Base-by-base conservation (phyloP, 2,113 vertebrate species). In the Callopanchax toddi region DNA sequence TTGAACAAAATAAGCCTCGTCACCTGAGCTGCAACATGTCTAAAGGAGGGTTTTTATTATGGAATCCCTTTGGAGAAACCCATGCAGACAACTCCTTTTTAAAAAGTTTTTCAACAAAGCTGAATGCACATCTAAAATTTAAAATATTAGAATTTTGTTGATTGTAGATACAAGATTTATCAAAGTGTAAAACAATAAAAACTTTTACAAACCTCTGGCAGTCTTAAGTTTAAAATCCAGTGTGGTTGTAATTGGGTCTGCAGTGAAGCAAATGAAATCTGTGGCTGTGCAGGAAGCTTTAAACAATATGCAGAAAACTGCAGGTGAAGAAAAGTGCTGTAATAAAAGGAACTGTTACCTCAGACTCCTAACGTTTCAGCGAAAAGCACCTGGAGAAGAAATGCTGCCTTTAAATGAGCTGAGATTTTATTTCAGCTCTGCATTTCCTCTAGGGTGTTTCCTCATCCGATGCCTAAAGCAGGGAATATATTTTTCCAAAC, bases 201-300 rank as follows among this genome's bases (percentile, higher is more conserved):
- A 13, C 56, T 36, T 48, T 42, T 34, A n/a, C 11, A 4, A 15
- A 54, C 45, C 62, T 32, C 29, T 1, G 6, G 29, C 29, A 32
- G 29, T 20, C 37, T 16, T n/a, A 46, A 70, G 67, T 11, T 25
- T 34, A 42, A 44, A n/a, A 49, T 60, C 23, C 46, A 13, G 18
- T 17, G 36, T 25, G 55, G 67, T 69, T 60, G 45, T 61, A 36
- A 59, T 58, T 17, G 5, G 23, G 45, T 65, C 58, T 45, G 29
- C 18, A 45, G 22, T 29, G 23, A 49, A 36, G 15, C 23, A 26
- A 60, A 46, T 55, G 59, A 39, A 53, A 57, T 75, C 44, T 69
- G 59, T 57, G 63, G 62, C 8, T 40, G 39, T 65, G 59, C 60
- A 74, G 70, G 69, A 52, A 57, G 44, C 59, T 55, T 25, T 42